These are phyloP conservation scores for Platyscapa corneri DNA, from an alignment of 1,140 invertebrate genomes.

Conservation along the genomic window DNA sequence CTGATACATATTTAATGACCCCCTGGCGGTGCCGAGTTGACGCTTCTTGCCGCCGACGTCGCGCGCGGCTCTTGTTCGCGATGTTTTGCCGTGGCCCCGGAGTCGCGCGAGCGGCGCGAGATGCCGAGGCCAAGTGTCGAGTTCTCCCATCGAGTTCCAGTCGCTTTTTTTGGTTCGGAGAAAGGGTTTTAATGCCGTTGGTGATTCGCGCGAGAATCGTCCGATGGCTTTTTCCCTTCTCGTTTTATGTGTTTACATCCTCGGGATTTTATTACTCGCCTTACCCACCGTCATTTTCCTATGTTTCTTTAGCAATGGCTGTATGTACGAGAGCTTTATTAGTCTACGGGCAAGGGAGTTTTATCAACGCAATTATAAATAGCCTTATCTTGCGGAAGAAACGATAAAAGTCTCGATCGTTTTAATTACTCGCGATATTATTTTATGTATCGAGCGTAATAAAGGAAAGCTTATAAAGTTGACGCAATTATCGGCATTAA, in stretches of 20 bases:
- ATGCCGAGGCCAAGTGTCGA: neutral
- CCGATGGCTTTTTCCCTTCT: neutral
- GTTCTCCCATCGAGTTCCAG: neutral
- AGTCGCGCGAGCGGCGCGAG: too few relatives aligned
- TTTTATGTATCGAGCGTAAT: neutral
- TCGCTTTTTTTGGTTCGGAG: neutral
- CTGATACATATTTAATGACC: slow-evolving; percentile 51
- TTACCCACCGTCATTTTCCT: neutral
- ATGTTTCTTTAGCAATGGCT: neutral
- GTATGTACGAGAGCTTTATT: neutral
- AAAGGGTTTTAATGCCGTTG: neutral
- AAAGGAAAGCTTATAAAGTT: neutral
- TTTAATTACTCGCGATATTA: neutral
- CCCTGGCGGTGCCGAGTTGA: slow-evolving; percentile 5
- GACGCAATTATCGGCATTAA: neutral
- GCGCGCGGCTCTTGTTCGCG: neutral
- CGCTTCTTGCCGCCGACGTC: neutral
- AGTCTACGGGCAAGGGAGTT: neutral
- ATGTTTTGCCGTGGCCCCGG: neutral
- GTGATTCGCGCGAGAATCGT: neutral
- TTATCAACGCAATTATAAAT: neutral
- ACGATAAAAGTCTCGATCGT: neutral
- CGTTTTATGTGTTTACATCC: neutral
- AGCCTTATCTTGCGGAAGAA: neutral
- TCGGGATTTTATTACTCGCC: neutral